Percentiles rank a stretch among this genome's conserved stretches.
Evolutionary conservation across 2,888 invertebrate genomes (phyloP).

Genomic region (Cabera pusaria): DNA sequence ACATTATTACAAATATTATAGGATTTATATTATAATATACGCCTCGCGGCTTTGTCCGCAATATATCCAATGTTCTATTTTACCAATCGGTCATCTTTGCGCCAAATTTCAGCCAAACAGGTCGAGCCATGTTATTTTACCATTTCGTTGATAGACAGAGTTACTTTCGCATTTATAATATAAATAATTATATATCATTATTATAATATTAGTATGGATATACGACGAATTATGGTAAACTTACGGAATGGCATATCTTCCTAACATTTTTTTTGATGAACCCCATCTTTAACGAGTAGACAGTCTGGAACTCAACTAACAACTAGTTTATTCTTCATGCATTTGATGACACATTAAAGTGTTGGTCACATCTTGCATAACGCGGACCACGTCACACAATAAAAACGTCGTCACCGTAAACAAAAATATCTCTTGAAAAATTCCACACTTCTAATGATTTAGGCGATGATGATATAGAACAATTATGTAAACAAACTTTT

Average conservation of each 20-base stretch:
- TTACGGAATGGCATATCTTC: slow-evolving; percentile 34
- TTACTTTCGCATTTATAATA: too few species aligned
- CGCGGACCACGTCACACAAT: slow-evolving; percentile 42
- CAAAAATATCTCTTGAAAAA: slow-evolving; percentile 54
- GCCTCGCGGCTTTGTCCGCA: too few species aligned
- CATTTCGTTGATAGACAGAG: too few species aligned
- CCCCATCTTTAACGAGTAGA: slow-evolving; percentile 27
- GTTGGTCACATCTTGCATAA: slow-evolving; percentile 55
- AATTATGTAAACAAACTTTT: slow-evolving; percentile 27
- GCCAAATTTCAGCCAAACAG: too few species aligned
- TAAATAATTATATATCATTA: too few species aligned
- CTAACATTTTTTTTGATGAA: slow-evolving; percentile 33
- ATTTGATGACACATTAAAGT: slow-evolving; percentile 26
- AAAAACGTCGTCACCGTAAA: slow-evolving; percentile 36
- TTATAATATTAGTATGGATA: too few species aligned
- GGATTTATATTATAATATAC: too few species aligned
- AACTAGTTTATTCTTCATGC: slow-evolving; percentile 10
- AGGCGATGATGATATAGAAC: slow-evolving; percentile 19
- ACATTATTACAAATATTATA: too few species aligned
- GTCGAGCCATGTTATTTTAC: too few species aligned
- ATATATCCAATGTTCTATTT: too few species aligned
- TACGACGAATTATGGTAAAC: slow-evolving; percentile 20
- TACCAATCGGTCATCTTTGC: too few species aligned
- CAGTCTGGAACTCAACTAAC: slow-evolving; percentile 4
- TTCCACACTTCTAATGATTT: slow-evolving; percentile 48